These are phyloP conservation scores for Diacarnus erythraeanus DNA, from an alignment of 37 sponge, comb jelly and placozoan species.

Conservation along the genomic window DNA sequence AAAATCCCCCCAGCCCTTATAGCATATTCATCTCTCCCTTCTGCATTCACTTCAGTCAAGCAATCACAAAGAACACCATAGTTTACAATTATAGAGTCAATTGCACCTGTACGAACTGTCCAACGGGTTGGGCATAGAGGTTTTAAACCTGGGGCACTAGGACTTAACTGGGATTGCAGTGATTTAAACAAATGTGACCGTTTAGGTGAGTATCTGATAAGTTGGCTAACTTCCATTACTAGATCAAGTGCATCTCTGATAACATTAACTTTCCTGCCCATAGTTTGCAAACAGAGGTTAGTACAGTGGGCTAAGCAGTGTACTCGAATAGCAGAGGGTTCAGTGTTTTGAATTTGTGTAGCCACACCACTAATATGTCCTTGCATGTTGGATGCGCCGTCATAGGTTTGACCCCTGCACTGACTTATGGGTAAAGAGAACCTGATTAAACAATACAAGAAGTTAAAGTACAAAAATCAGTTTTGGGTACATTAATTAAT, in stretches of 20 bases:
- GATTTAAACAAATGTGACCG: conserved; percentile 28
- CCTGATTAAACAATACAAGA: conserved; percentile 15
- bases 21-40: conserved; percentile 24
- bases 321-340: conserved; percentile 53
- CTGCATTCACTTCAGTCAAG: conserved; percentile 32
- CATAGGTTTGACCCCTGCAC: conserved; percentile 63
- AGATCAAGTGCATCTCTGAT: conserved; percentile 55
- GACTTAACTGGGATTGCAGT: conserved; percentile 25
- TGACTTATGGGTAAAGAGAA: conserved; percentile 41
- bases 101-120: conserved; percentile 60
- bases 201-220: conserved; percentile 57
- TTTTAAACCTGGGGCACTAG: conserved; percentile 17
- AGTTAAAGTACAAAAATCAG: conserved; percentile 54
- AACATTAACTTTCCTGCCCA: not conserved
- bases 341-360: not conserved
- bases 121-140: conserved; percentile 62
- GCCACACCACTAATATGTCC: conserved; percentile 55
- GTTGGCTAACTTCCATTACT: conserved; percentile 27
- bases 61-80: conserved; percentile 14
- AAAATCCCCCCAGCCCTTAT: conserved; percentile 34
- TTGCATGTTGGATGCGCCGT: conserved; percentile 59
- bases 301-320: conserved; percentile 39
- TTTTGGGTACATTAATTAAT: conserved; percentile 55
- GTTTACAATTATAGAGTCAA: conserved; percentile 45
- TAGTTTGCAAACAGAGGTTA: conserved; percentile 33